These are phyloP conservation scores for Danaus plexippus DNA, from an alignment of 1,140 invertebrate genomes.

Conservation along the genomic window DNA sequence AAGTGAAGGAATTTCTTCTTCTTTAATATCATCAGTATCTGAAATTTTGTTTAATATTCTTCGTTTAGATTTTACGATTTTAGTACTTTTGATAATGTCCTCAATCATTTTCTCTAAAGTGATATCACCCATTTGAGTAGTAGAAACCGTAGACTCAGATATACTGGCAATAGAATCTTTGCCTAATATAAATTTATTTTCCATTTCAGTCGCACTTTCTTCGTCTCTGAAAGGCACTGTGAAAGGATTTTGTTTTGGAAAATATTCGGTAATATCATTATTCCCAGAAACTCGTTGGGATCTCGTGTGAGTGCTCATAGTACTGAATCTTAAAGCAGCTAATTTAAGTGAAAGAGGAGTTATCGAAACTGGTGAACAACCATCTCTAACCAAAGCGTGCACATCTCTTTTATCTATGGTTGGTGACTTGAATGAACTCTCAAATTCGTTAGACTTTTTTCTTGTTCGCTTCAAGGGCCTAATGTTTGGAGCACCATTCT, in stretches of 20 bases:
- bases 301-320: conserved; percentile 55
- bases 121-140: conserved; percentile 64
- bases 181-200: conserved; percentile 61
- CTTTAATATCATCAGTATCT: conserved; percentile 30
- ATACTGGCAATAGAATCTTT: conserved; percentile 51
- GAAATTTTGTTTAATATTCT: conserved; percentile 41
- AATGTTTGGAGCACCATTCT: conserved; percentile 38
- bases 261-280: conserved; percentile 50
- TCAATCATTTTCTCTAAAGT: conserved; percentile 66
- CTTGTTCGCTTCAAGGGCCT: conserved; percentile 57
- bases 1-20: conserved; percentile 42
- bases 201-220: conserved; percentile 63
- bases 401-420: conserved; percentile 59
- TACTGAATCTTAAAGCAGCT: conserved; percentile 61
- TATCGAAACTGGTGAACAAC: conserved; percentile 56
- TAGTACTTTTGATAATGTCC: conserved; percentile 67
- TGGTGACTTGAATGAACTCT: conserved; percentile 64
- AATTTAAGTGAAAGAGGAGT: conserved; percentile 58
- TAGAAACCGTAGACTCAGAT: conserved; percentile 60
- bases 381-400: conserved; percentile 54
- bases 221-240: conserved; percentile 53
- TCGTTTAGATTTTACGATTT: conserved; percentile 61
- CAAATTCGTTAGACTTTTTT: conserved; percentile 64
- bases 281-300: conserved; percentile 40
- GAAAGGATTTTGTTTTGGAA: conserved; percentile 60